Conservation (phyloP, 2,888 invertebrate species). For the Myathropa florea region DNA sequence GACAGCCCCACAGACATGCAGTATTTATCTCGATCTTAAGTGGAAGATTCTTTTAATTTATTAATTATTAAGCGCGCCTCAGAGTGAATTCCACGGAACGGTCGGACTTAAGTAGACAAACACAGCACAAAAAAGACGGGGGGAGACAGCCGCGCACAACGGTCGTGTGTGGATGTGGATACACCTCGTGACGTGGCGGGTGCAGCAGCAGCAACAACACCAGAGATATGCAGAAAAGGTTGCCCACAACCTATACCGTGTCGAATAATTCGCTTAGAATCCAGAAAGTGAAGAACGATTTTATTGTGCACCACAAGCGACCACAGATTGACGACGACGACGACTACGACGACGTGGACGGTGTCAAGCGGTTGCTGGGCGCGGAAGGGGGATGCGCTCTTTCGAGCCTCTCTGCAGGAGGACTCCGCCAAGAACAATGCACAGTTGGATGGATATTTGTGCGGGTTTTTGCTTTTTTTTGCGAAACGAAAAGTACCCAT, state of each 20-base stretch:
- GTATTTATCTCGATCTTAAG: conserved; percentile 15
- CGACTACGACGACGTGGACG: background rate
- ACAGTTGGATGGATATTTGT: conserved; percentile 25
- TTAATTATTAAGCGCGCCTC: conserved; percentile 40
- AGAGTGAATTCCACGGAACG: conserved; percentile 37
- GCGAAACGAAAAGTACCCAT: conserved; percentile 39
- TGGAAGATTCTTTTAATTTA: conserved; percentile 52
- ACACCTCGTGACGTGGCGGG: background rate
- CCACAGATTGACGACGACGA: background rate
- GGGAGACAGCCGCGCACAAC: background rate
- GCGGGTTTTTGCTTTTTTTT: background rate
- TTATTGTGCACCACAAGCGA: conserved; percentile 43
- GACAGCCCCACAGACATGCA: background rate
- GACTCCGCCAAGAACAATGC: conserved; percentile 36
- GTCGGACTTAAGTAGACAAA: conserved; percentile 17
- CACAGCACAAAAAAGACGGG: background rate
- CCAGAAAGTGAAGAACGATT: conserved; percentile 53
- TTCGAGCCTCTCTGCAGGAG: conserved; percentile 1
- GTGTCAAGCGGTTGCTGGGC: background rate
- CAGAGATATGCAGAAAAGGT: conserved; percentile 36
- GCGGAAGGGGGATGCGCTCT: background rate
- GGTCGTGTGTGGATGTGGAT: background rate
- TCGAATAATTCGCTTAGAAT: conserved; percentile 52
- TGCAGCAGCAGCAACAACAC: background rate
- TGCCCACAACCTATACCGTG: conserved; percentile 29